phyloP scores from a whole-genome alignment of 2,797 vertebrate genomes.

The Morus bassanus region DNA sequence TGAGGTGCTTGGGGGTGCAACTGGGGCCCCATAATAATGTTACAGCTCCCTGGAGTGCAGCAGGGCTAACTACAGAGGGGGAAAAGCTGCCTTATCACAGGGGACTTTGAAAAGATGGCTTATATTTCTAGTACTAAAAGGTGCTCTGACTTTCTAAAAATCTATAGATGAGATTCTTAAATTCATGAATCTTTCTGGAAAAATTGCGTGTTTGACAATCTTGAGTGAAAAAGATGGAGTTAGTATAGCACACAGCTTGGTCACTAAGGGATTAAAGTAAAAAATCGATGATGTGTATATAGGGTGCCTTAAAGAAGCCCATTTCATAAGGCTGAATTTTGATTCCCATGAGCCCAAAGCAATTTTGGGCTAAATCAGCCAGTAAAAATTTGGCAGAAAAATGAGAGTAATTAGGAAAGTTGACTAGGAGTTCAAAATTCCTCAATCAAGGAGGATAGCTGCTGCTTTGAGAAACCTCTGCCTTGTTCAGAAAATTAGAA shows the following conservation, averaged over 20 bases:
- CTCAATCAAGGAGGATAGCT: not conserved
- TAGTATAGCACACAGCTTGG: not conserved
- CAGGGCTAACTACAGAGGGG: not conserved
- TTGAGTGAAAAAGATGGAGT: not conserved
- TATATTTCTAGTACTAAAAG: not conserved
- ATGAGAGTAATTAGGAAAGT: not conserved
- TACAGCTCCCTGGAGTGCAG: not conserved
- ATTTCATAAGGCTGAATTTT: not conserved
- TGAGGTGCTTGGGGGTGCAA: not conserved
- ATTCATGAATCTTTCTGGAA: not conserved
- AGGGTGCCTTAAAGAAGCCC: not conserved
- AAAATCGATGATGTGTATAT: accelerated
- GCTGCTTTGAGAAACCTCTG: not conserved
- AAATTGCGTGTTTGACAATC: not conserved
- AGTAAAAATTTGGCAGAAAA: not conserved
- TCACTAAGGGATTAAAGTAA: not conserved
- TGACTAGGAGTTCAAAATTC: not conserved
- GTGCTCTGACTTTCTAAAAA: not conserved
- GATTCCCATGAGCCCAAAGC: not conserved
- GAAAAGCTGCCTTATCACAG: not conserved
- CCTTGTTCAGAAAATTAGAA: not conserved
- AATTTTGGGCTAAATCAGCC: not conserved
- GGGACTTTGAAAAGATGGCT: not conserved
- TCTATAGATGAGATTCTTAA: not conserved
- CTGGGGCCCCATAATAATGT: accelerated